Evolutionary conservation across 2,888 invertebrate genomes (phyloP).

Genomic region (Netelia fuscicornis): DNA sequence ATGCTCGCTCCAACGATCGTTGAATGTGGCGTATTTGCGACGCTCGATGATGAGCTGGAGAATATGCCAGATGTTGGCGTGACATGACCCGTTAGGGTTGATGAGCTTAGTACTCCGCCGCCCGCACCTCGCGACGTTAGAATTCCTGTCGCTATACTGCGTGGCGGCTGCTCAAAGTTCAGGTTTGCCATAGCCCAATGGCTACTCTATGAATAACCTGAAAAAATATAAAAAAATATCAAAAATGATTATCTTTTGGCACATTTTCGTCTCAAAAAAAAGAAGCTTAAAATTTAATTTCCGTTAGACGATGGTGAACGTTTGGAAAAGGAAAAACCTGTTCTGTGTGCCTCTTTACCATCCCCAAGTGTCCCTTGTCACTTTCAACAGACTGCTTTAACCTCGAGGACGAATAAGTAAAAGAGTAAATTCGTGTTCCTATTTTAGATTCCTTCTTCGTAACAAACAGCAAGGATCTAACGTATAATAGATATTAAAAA

Average conservation of each 20-base stretch:
- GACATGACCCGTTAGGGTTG: conserved; percentile 91
- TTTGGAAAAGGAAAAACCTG: no score
- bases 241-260: not conserved
- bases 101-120: conserved; percentile 86
- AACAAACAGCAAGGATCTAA: no score
- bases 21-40: conserved; percentile 81
- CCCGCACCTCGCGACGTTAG: conserved; percentile 89
- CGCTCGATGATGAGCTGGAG: conserved; percentile 85
- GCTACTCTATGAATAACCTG: conserved; percentile 79
- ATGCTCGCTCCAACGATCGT: conserved; percentile 83
- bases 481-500: no score
- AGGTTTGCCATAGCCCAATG: conserved; percentile 95
- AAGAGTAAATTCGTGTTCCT: no score
- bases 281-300: not conserved
- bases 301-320: no score
- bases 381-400: no score
- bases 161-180: conserved; percentile 95
- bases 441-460: no score
- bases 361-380: no score
- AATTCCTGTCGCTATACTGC: conserved; percentile 94
- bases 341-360: no score
- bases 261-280: not conserved
- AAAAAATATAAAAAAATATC: conserved; percentile 3
- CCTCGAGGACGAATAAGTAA: no score
- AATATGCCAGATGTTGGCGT: conserved; percentile 90